Evolutionary conservation across 2,888 invertebrate species (phyloP).

Genomic region (Polydrusus cervinus): DNA sequence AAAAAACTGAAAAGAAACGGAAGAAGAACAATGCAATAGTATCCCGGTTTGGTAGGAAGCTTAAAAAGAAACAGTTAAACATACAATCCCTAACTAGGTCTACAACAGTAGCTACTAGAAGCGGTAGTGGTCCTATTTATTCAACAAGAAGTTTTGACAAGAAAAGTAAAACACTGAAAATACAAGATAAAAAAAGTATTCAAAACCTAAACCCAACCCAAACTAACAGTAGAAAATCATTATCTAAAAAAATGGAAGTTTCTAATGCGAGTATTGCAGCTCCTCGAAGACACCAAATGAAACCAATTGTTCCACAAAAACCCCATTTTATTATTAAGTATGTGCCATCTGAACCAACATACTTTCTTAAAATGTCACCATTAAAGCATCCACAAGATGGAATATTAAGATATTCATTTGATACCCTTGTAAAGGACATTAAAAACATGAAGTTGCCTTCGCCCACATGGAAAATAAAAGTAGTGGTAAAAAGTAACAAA

Average conservation of each 20-base stretch:
- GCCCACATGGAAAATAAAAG: slow-evolving; percentile 63
- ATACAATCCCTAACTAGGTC: slow-evolving; percentile 18
- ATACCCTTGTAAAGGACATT: slow-evolving; percentile 61
- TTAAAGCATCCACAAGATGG: slow-evolving; percentile 50
- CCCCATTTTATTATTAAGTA: slow-evolving; percentile 51
- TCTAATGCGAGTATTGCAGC: slow-evolving; percentile 16
- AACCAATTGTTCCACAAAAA: slow-evolving; percentile 18
- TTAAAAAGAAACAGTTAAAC: slow-evolving; percentile 47
- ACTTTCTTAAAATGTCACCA: slow-evolving; percentile 54
- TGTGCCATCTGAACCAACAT: slow-evolving; percentile 49
- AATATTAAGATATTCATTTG: slow-evolving; percentile 59
- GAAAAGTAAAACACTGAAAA: not conserved
- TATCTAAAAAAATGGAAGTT: slow-evolving; percentile 29
- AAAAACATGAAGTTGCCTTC: slow-evolving; percentile 63
- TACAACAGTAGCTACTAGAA: not conserved
- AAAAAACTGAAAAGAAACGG: slow-evolving; percentile 43
- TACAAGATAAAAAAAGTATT: slow-evolving; percentile 11
- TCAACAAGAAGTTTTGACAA: slow-evolving; percentile 4
- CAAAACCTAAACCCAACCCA: slow-evolving; percentile 9
- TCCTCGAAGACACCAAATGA: slow-evolving; percentile 1
- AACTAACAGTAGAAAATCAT: not conserved
- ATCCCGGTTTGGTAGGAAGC: slow-evolving; percentile 51
- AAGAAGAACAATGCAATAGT: slow-evolving; percentile 44
- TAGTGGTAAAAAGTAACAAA: slow-evolving; percentile 61
- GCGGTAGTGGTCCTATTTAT: not conserved